Conservation (phyloP, 2,113 vertebrate species). For the Balaeniceps rex region DNA sequence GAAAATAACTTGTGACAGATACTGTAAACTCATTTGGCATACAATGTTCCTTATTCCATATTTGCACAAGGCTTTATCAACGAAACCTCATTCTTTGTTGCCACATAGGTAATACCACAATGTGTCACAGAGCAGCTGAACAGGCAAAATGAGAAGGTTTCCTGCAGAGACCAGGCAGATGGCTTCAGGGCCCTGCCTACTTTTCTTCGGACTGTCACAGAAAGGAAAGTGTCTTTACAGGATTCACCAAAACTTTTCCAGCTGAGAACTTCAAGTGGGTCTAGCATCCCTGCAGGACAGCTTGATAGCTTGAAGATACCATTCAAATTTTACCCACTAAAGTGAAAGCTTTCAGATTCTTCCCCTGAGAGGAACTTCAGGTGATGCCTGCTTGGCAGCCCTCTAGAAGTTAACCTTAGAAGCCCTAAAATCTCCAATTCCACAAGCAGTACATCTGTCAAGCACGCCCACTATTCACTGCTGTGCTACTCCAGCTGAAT, state of each 20-base stretch:
- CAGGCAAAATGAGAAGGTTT: background rate
- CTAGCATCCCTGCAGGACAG: background rate
- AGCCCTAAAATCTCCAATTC: background rate
- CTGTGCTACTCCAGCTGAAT: conserved; percentile 31
- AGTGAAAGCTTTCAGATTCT: background rate
- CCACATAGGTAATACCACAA: background rate
- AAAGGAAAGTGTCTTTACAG: background rate
- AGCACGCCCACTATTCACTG: background rate
- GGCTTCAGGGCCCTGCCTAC: background rate
- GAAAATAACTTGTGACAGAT: background rate
- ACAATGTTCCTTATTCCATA: background rate
- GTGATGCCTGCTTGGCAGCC: background rate
- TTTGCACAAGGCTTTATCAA: background rate
- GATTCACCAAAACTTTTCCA: background rate
- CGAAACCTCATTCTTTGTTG: background rate
- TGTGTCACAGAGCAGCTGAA: background rate
- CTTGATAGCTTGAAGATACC: background rate
- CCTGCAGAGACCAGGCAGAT: background rate
- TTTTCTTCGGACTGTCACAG: background rate
- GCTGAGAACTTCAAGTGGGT: background rate
- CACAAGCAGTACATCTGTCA: background rate
- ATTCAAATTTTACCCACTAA: background rate
- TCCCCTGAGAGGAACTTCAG: background rate
- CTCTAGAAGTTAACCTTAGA: background rate
- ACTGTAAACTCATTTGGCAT: background rate